phyloP scores from a whole-genome alignment of 2,113 vertebrate species.

The Pelmatolapia mariae region DNA sequence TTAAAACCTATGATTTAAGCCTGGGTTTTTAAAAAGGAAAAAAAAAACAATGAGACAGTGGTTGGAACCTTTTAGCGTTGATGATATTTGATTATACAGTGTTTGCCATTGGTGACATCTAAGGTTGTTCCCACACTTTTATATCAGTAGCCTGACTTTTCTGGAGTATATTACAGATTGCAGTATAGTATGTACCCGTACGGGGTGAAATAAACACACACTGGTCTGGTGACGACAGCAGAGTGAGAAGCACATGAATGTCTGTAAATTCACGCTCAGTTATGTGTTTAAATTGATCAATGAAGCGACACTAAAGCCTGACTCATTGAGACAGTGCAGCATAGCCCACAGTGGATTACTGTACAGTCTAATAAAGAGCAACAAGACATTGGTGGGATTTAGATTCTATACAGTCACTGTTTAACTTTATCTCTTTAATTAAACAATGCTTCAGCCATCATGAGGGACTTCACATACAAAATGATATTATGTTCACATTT shows the following conservation, averaged over 20 bases:
- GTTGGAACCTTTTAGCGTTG: neutral
- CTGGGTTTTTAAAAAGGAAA: neutral
- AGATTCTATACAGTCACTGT: neutral
- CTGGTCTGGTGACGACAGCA: neutral
- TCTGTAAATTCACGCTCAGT: conserved; percentile 16
- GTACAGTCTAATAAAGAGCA: neutral
- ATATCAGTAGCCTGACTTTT: neutral
- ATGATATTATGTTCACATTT: neutral
- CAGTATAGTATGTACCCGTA: neutral
- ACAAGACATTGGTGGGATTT: neutral
- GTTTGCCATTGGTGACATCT: neutral
- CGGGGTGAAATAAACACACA: neutral
- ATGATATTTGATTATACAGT: neutral
- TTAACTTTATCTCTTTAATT: neutral
- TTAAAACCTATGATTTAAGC: neutral
- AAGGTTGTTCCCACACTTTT: neutral
- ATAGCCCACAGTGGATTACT: neutral
- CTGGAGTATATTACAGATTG: neutral
- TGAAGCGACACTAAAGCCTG: conserved; percentile 2
- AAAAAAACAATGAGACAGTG: fast-evolving
- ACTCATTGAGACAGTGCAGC: neutral
- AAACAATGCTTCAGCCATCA: neutral
- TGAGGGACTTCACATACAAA: neutral
- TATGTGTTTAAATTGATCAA: conserved; percentile 36
- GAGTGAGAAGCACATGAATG: neutral